Conservation (phyloP, 2,888 invertebrate genomes). For the Meliscaeva auricollis region DNA sequence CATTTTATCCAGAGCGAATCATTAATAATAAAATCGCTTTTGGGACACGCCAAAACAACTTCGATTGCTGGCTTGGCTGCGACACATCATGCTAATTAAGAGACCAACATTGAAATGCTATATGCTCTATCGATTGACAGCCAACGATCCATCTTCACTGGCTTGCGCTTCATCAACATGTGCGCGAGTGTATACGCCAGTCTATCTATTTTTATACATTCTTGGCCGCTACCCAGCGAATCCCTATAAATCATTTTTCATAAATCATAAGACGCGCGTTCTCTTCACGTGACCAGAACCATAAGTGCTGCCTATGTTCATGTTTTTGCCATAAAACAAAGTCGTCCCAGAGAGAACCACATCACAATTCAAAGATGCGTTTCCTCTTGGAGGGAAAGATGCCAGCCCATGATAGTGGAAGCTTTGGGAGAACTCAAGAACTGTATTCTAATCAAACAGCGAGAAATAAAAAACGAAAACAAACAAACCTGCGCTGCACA, state of each 20-base stretch:
- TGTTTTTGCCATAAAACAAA: too few relatives aligned
- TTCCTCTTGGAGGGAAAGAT: neutral
- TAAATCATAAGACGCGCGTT: constrained; percentile 76
- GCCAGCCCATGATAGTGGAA: neutral
- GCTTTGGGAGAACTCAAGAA: constrained; percentile 20
- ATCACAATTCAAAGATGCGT: too few relatives aligned
- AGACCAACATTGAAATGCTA: constrained; percentile 59
- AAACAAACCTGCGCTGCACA: neutral
- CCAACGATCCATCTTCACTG: constrained; percentile 69
- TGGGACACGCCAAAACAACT: constrained; percentile 7
- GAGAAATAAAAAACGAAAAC: constrained; percentile 2
- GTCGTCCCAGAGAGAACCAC: too few relatives aligned
- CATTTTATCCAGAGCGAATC: constrained; percentile 38
- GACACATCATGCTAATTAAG: constrained; percentile 73
- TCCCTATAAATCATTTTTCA: constrained; percentile 78
- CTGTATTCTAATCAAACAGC: constrained; percentile 59
- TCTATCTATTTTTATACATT: constrained; percentile 57
- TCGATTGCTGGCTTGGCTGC: neutral
- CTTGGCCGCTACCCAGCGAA: constrained; percentile 37
- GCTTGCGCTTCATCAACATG: constrained; percentile 12
- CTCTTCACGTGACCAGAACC: constrained; percentile 66
- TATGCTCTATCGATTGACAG: constrained; percentile 61
- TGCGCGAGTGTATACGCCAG: constrained; percentile 9
- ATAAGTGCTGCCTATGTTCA: constrained; percentile 48
- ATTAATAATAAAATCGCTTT: constrained; percentile 63